phyloP scores from a whole-genome alignment of 2,797 vertebrate genomes.

The Tadarida brasiliensis region DNA sequence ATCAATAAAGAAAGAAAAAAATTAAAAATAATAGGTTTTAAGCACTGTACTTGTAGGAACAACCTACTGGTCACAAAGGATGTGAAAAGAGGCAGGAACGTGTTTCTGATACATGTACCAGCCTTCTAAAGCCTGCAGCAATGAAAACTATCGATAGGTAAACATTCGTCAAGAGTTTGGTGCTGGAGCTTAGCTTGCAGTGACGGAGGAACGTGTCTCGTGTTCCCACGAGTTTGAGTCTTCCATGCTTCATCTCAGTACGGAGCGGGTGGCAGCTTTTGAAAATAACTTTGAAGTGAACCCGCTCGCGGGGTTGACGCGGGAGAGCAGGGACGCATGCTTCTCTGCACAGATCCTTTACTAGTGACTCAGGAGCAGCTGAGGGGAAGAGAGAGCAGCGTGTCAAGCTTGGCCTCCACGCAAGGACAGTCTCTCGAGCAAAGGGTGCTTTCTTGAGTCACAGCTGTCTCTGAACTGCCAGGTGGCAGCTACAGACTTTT shows the following conservation, averaged over 20 bases:
- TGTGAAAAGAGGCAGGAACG: not conserved
- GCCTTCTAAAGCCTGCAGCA: not conserved
- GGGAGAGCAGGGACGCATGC: not conserved
- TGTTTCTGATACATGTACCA: not conserved
- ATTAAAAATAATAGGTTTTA: not conserved
- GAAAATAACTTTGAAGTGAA: not conserved
- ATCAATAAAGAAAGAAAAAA: too few relatives aligned
- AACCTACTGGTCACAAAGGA: not conserved
- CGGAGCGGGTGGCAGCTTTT: not conserved
- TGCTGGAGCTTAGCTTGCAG: not conserved
- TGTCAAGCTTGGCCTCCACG: not conserved
- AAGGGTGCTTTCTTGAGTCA: not conserved
- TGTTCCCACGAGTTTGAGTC: not conserved
- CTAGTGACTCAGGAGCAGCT: not conserved
- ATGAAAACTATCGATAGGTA: not conserved
- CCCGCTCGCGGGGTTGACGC: not conserved
- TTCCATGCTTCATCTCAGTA: not conserved
- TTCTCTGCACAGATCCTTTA: not conserved
- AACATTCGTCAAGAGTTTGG: not conserved
- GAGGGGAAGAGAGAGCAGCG: accelerated
- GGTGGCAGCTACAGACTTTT: not conserved
- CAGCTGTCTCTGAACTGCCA: not conserved
- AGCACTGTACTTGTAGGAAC: not conserved
- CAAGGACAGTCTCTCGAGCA: not conserved
- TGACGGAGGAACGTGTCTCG: not conserved